These are phyloP conservation scores for Pachyuromys duprasi DNA, from an alignment of 2,797 vertebrate genomes.

Conservation along the genomic window DNA sequence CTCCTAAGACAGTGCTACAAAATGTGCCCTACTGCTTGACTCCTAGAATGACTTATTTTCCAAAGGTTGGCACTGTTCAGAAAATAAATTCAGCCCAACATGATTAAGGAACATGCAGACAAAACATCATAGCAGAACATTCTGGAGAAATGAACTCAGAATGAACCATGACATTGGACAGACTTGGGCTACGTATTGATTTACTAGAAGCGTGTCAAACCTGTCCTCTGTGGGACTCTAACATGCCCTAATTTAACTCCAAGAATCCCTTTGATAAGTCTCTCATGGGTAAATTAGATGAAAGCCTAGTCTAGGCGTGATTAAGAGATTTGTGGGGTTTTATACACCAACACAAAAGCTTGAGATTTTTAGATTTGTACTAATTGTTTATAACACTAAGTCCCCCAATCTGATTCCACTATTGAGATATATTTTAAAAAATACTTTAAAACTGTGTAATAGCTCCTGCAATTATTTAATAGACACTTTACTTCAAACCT, in stretches of 20 bases:
- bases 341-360: conserved; percentile 68
- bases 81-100: conserved; percentile 30
- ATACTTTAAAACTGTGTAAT: conserved; percentile 50
- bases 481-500: neutral
- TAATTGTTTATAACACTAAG: conserved; percentile 65
- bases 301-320: conserved; percentile 66
- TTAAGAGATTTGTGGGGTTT: conserved; percentile 78
- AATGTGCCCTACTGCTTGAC: neutral
- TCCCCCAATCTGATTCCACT: conserved; percentile 58
- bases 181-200: conserved; percentile 57
- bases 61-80: neutral
- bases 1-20: neutral
- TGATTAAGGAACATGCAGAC: neutral
- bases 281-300: conserved; percentile 70
- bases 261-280: conserved; percentile 67
- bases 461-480: neutral
- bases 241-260: conserved; percentile 53
- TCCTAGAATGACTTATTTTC: neutral
- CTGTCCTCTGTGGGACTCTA: conserved; percentile 47
- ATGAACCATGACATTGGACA: neutral
- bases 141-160: conserved; percentile 47
- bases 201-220: conserved; percentile 50
- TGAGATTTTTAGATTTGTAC: conserved; percentile 1
- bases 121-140: conserved; percentile 5
- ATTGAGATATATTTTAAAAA: conserved; percentile 68